A percentile compares a stretch with the other conserved stretches of the same genome.
phyloP scores from a whole-genome alignment of 92 coral and sea anemone species.

The Epizoanthus rinbou region DNA sequence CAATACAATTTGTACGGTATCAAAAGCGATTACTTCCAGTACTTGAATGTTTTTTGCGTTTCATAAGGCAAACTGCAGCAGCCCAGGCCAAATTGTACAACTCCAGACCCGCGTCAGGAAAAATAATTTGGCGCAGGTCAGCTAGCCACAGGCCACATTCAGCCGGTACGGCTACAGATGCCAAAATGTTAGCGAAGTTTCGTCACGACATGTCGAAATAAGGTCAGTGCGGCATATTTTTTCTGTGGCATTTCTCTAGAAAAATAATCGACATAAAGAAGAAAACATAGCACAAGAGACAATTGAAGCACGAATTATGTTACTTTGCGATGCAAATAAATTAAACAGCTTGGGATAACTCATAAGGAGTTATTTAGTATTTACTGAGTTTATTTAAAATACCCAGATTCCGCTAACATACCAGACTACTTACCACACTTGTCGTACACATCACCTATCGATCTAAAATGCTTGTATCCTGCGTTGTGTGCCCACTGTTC shows the following conservation, averaged over 20 bases:
- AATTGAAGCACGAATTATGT: not conserved
- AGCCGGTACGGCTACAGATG: no score
- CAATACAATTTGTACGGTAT: no score
- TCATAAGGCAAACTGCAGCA: no score
- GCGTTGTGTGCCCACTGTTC: slow-evolving; percentile 40
- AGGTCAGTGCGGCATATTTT: not conserved
- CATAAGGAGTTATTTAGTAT: no score
- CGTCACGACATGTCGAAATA: slow-evolving; percentile 12
- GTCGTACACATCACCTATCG: slow-evolving; percentile 35
- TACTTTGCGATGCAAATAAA: not conserved
- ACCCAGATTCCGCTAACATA: not conserved
- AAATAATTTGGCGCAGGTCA: no score
- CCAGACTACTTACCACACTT: slow-evolving; percentile 14
- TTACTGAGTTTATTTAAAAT: not conserved
- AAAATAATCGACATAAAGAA: not conserved
- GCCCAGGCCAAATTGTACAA: no score
- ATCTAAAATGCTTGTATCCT: slow-evolving; percentile 29
- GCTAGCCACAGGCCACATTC: no score
- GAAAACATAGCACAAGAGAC: not conserved
- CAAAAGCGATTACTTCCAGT: no score
- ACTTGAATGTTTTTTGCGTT: no score
- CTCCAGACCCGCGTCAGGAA: no score
- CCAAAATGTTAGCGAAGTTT: not conserved
- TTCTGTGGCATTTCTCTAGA: no score
- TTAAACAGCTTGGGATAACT: no score